These are phyloP conservation scores for Oreochromis tanganicae DNA, from an alignment of 2,113 vertebrate species.

Conservation along the genomic window DNA sequence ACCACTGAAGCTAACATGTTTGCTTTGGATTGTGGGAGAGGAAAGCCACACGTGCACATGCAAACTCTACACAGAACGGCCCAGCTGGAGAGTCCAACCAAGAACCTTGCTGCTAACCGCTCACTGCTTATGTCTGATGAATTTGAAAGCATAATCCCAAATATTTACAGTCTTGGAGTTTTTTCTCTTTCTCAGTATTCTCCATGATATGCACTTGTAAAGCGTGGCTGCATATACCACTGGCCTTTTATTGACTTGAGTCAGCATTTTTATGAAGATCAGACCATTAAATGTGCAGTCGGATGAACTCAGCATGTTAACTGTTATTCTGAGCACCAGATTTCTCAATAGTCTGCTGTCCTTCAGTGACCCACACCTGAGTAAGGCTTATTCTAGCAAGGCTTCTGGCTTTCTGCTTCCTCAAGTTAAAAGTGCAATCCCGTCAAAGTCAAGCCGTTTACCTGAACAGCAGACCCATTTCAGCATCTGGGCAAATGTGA, in stretches of 20 bases:
- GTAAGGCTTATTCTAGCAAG: background rate
- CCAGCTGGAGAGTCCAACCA: background rate
- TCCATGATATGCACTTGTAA: background rate
- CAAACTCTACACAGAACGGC: background rate
- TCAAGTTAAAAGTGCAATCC: constrained; percentile 20
- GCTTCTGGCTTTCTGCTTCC: background rate
- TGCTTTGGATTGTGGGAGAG: background rate
- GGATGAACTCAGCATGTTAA: background rate
- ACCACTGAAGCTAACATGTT: background rate
- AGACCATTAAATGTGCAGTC: background rate
- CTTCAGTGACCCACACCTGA: constrained; percentile 16
- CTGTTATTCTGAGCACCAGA: background rate
- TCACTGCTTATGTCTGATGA: background rate
- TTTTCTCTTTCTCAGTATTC: background rate
- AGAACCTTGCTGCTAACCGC: background rate
- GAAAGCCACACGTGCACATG: background rate
- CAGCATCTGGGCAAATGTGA: constrained; percentile 34
- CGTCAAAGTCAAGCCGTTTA: constrained; percentile 32
- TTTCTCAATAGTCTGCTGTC: background rate
- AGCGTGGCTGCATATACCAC: background rate
- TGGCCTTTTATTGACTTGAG: background rate
- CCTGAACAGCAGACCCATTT: constrained; percentile 3
- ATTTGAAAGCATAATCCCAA: background rate
- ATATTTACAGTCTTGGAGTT: background rate
- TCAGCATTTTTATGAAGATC: background rate